Evolutionary conservation across 2,797 vertebrate genomes (phyloP), one percentile per base, ranked within the genome.

Genomic region (Ptychadena robeensis): DNA sequence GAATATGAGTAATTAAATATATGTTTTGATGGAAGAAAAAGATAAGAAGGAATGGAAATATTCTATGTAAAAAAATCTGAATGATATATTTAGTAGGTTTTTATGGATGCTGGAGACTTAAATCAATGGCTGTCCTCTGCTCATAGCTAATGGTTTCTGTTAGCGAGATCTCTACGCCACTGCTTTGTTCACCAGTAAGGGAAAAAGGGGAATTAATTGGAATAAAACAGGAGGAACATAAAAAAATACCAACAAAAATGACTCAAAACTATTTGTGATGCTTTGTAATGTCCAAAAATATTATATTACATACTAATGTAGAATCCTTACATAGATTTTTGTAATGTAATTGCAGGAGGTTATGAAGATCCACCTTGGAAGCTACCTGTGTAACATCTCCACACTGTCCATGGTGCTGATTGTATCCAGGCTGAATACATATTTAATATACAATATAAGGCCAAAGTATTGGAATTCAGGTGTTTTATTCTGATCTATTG

Each of bases 331-430:
- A 9, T 5, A 22, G 44, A 1, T 53, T 53, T 53, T 3, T 44
- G 15, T 53, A 22, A 53, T 53, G 1, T 4, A 38, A 10, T 9
- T 53, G 44, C 18, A 53, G 40, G 18, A 44, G 15, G 7, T 22
- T 18, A 53, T n/a, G 18, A 15, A 22, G 6, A 53, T 22, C 15
- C 44, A 74, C 31, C n/a, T 61, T 34, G 15, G 14, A 4, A 27
- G 27, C 31, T 1, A 57, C 57, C 57, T 61, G 18, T 8, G 9
- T 4, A 5, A 8, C 73, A 75, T 63, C 2, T 5, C 28, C 34
- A 40, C 72, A 30, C 57, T 75, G 34, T 64, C 57, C 73, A 75
- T 64, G 73, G 73, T 75, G 57, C 73, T 75, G 73, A 64, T 37
- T 35, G 22, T 53, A 15, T n/a, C 25, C 11, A 1, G 15, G 27